Evolutionary conservation across 35 echinoderm and acorn worm genomes (phyloP).

Genomic region (Diadema setosum): DNA sequence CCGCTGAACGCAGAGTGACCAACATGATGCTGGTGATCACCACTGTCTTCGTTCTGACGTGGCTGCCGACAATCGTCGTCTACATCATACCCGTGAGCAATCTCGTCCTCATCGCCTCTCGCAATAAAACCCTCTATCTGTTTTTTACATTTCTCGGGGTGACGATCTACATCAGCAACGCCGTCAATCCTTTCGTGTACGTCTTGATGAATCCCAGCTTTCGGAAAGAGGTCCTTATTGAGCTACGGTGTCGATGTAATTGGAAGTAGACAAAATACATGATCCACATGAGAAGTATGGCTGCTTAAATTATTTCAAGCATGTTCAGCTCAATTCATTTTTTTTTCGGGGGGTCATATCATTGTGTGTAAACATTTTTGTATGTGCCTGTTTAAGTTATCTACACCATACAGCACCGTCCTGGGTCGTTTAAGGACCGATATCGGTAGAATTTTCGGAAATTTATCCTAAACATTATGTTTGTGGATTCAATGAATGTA

Average conservation of each 20-base stretch:
- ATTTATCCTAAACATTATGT: no score
- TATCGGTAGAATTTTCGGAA: no score
- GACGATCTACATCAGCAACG: not conserved
- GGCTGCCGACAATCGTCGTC: not conserved
- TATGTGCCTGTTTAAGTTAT: no score
- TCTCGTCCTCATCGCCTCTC: not conserved
- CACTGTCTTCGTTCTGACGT: not conserved
- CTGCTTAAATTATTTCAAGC: no score
- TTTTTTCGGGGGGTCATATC: no score
- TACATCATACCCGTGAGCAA: not conserved
- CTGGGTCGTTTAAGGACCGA: no score
- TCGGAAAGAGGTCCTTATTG: not conserved
- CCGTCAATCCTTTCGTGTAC: not conserved
- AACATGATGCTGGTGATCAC: slow-evolving; percentile 4
- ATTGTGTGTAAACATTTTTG: no score
- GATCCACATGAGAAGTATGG: no score
- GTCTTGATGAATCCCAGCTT: not conserved
- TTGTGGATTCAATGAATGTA: no score
- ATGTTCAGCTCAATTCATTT: no score
- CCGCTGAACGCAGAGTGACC: not conserved
- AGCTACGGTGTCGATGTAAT: not conserved
- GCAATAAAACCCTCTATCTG: not conserved
- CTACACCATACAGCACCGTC: no score
- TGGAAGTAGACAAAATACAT: no score
- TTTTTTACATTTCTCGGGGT: not conserved